Conservation (phyloP, 1,140 invertebrate species). For the Bombus superbus region DNA sequence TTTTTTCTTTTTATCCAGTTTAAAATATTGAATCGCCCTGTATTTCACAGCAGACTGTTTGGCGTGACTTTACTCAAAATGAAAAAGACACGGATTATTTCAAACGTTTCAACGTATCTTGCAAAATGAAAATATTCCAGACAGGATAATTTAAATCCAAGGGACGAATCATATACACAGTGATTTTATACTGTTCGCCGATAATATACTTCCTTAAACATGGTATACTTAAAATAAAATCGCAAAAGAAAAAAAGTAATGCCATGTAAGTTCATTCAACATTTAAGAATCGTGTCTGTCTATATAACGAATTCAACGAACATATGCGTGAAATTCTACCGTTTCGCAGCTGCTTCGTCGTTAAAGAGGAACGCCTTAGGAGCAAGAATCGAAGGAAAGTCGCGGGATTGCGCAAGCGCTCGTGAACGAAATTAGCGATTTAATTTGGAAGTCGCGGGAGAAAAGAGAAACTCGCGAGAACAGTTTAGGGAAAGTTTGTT, state of each 20-base stretch:
- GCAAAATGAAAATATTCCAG: too few species aligned
- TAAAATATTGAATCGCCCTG: too few species aligned
- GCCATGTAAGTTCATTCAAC: neutral
- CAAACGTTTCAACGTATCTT: too few species aligned
- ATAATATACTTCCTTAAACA: too few species aligned
- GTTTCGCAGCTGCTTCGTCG: neutral
- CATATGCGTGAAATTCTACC: neutral
- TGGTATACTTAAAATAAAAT: too few species aligned
- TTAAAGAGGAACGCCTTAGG: neutral
- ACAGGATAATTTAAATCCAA: too few species aligned
- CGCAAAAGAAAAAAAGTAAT: neutral
- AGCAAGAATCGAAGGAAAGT: slow-evolving; percentile 7
- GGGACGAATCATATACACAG: too few species aligned
- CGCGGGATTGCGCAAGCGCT: neutral
- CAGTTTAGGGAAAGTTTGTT: slow-evolving; percentile 13
- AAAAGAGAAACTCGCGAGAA: slow-evolving; percentile 28
- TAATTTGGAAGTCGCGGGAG: neutral
- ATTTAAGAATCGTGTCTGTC: neutral
- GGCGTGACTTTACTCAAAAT: too few species aligned
- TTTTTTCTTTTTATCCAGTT: too few species aligned
- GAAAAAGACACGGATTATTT: too few species aligned
- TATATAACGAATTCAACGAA: neutral
- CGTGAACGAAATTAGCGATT: slow-evolving; percentile 22
- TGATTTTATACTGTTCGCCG: too few species aligned
- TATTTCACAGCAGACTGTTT: too few species aligned